A percentile compares a stretch with the other conserved stretches of the same genome.
Evolutionary conservation across 2,888 invertebrate species (phyloP).

Genomic region (Drosophila bunnanda): DNA sequence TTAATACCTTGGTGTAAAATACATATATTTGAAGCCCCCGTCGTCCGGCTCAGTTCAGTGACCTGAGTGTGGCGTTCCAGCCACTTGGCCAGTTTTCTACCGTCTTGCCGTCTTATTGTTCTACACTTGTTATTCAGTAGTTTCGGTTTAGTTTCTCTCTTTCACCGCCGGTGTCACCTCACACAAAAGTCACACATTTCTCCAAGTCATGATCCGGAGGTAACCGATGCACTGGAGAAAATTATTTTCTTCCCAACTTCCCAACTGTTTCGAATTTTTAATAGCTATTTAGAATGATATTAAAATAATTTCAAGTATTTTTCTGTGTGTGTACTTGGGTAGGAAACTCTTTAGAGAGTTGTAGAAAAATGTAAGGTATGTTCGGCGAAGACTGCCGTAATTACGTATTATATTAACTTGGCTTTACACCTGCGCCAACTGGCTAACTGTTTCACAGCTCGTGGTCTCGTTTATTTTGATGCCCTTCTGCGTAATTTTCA

Average conservation of each 20-base stretch:
- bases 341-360: constrained; percentile 7
- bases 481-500: constrained; percentile 71
- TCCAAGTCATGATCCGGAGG: constrained; percentile 60
- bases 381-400: constrained; percentile 46
- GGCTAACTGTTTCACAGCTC: constrained; percentile 49
- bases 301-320: background rate
- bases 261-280: background rate
- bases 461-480: constrained; percentile 47
- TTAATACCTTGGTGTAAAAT: constrained; percentile 29
- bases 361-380: constrained; percentile 3
- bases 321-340: background rate
- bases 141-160: constrained; percentile 50
- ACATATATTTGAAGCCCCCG: constrained; percentile 23
- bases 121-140: constrained; percentile 69
- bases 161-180: constrained; percentile 64
- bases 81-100: constrained; percentile 53
- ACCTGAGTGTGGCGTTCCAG: constrained; percentile 49
- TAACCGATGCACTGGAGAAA: constrained; percentile 39
- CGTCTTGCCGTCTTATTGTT: constrained; percentile 44
- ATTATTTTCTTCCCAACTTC: background rate
- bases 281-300: background rate
- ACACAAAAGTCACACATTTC: constrained; percentile 54
- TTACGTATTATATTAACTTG: constrained; percentile 66
- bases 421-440: constrained; percentile 49
- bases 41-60: constrained; percentile 47